Evolutionary conservation across 1,140 invertebrate genomes (phyloP).

Genomic region (Monochamus saltuarius): DNA sequence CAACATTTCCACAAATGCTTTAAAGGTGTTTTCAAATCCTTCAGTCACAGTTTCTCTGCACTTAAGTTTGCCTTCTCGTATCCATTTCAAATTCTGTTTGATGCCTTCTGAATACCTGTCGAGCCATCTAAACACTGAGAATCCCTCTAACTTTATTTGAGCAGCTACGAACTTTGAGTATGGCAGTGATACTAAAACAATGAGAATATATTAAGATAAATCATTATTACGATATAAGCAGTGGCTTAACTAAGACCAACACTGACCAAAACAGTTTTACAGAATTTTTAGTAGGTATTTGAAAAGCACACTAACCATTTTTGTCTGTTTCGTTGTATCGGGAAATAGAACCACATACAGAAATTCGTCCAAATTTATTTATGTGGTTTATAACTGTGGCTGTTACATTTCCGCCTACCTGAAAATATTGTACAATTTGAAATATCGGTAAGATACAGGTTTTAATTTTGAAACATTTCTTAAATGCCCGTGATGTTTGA

Average conservation of each 20-base stretch:
- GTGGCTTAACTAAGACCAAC: not conserved
- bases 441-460: no score
- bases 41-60: conserved; percentile 64
- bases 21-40: conserved; percentile 70
- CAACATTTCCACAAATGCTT: conserved; percentile 64
- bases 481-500: no score
- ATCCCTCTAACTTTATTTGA: conserved; percentile 64
- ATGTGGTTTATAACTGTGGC: conserved; percentile 61
- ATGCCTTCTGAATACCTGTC: conserved; percentile 62
- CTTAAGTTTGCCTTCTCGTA: conserved; percentile 60
- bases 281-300: conserved; percentile 50
- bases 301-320: conserved; percentile 61
- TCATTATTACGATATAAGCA: not conserved
- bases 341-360: conserved; percentile 66
- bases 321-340: conserved; percentile 53
- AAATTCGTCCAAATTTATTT: conserved; percentile 60
- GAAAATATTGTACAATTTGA: not conserved
- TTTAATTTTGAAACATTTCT: no score
- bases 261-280: no score
- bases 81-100: conserved; percentile 60
- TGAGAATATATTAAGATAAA: conserved; percentile 47
- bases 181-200: conserved; percentile 42
- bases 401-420: conserved; percentile 62
- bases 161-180: conserved; percentile 36
- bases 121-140: conserved; percentile 59